phyloP scores from a whole-genome alignment of 2,888 invertebrate genomes.

The Onchidella celtica region DNA sequence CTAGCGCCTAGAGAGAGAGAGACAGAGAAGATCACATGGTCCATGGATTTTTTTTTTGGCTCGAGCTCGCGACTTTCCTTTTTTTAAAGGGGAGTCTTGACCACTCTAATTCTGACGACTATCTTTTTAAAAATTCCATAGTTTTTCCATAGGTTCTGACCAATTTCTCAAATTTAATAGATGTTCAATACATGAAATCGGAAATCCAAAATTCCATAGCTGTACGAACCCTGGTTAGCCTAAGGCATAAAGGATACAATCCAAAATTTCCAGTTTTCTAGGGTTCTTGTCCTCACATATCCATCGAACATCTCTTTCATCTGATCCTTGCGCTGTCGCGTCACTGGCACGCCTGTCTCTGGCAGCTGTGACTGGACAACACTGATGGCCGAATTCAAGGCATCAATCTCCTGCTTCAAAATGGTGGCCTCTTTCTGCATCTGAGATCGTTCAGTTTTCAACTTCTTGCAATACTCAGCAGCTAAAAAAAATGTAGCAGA shows the following conservation, averaged over 20 bases:
- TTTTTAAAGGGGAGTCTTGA: too few relatives aligned
- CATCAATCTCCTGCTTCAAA: conserved; percentile 92
- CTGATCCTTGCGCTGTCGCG: conserved; percentile 92
- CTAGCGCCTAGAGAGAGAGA: too few relatives aligned
- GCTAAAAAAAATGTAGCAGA: conserved; percentile 62
- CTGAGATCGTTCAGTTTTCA: conserved; percentile 91
- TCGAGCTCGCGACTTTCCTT: too few relatives aligned
- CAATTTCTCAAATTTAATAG: too few relatives aligned
- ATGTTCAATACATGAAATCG: too few relatives aligned
- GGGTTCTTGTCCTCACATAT: conserved; percentile 91
- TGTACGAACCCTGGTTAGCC: too few relatives aligned
- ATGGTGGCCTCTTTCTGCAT: conserved; percentile 94
- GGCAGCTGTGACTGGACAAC: conserved; percentile 96
- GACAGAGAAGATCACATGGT: too few relatives aligned
- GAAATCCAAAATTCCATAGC: too few relatives aligned
- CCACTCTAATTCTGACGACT: too few relatives aligned
- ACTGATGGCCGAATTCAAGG: conserved; percentile 93
- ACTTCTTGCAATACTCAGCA: conserved; percentile 94
- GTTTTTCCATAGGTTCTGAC: too few relatives aligned
- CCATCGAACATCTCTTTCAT: conserved; percentile 95
- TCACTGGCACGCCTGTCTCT: conserved; percentile 96
- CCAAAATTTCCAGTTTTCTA: conserved; percentile 98
- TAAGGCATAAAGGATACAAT: conserved; percentile 92
- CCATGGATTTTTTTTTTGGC: too few relatives aligned
- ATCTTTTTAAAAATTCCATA: too few relatives aligned